Percentiles rank a stretch among this genome's conserved stretches.
Evolutionary conservation across 1,140 invertebrate species (phyloP).

Genomic region (Sarcophaga bullata): DNA sequence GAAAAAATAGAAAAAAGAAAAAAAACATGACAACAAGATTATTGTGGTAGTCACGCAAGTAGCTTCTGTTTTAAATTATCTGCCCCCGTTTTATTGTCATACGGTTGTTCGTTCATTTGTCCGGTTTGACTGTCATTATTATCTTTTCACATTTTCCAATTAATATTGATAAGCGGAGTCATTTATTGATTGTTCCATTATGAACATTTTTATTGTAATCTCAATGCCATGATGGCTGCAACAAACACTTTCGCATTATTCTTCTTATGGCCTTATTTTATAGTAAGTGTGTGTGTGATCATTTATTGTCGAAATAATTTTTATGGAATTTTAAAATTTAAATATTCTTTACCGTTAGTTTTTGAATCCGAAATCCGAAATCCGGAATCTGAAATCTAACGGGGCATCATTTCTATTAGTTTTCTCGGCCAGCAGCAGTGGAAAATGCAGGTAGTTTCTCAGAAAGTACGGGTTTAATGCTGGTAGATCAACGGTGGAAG

Average conservation of each 20-base stretch:
- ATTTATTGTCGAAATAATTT: not conserved
- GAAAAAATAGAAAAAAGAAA: too few species aligned
- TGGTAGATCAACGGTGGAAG: too few species aligned
- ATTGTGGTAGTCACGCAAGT: conserved; percentile 7
- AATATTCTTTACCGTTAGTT: not conserved
- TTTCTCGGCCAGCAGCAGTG: too few species aligned
- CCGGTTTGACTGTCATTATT: not conserved
- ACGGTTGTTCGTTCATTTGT: not conserved
- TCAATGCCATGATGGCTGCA: not conserved
- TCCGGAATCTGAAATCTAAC: too few species aligned
- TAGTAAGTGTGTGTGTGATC: not conserved
- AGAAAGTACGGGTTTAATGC: too few species aligned
- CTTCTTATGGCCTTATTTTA: not conserved
- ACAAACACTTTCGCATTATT: not conserved
- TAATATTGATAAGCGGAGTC: conserved; percentile 9
- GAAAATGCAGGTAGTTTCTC: too few species aligned
- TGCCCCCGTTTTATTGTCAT: not conserved
- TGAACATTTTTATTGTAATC: not conserved
- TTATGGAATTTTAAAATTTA: not conserved
- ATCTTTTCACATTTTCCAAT: conserved; percentile 24
- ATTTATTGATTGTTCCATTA: conserved; percentile 22
- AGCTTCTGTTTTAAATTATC: conserved; percentile 13
- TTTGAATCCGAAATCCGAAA: not conserved
- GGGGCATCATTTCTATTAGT: too few species aligned
- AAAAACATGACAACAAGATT: conserved; percentile 12